phyloP scores from a whole-genome alignment of 2,113 vertebrate genomes.

The Castor canadensis region DNA sequence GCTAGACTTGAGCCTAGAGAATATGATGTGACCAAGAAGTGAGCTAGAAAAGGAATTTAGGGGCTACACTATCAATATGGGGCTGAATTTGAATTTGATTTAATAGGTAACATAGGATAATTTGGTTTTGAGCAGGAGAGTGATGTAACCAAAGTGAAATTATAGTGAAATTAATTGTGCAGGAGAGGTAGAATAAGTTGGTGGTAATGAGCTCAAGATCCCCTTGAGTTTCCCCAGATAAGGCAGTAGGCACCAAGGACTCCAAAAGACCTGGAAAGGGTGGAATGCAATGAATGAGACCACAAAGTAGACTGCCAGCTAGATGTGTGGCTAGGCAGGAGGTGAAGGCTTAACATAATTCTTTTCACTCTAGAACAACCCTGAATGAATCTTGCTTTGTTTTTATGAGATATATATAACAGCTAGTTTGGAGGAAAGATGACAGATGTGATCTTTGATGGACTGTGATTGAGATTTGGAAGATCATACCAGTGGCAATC shows the following conservation, averaged over 20 bases:
- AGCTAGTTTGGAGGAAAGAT: neutral
- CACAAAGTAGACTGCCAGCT: neutral
- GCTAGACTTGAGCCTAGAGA: neutral
- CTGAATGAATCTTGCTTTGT: neutral
- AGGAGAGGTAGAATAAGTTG: neutral
- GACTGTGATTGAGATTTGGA: neutral
- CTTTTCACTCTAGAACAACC: neutral
- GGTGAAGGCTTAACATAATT: neutral
- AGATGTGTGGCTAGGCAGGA: neutral
- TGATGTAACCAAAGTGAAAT: neutral
- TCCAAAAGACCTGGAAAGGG: too few relatives aligned
- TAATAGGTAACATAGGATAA: neutral
- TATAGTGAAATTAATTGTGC: neutral
- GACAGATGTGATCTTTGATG: neutral
- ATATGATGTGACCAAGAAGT: neutral
- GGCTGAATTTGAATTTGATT: neutral
- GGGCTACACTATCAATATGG: too few relatives aligned
- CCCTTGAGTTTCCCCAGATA: too few relatives aligned
- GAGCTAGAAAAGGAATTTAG: neutral
- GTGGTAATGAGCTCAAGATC: neutral
- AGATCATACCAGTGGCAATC: neutral
- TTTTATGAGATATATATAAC: neutral
- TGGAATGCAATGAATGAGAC: too few relatives aligned
- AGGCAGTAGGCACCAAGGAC: neutral
- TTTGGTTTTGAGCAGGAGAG: neutral